A percentile compares a stretch with the other conserved stretches of the same genome.
phyloP scores from a whole-genome alignment of 2,113 vertebrate species.

The Lathamus discolor region DNA sequence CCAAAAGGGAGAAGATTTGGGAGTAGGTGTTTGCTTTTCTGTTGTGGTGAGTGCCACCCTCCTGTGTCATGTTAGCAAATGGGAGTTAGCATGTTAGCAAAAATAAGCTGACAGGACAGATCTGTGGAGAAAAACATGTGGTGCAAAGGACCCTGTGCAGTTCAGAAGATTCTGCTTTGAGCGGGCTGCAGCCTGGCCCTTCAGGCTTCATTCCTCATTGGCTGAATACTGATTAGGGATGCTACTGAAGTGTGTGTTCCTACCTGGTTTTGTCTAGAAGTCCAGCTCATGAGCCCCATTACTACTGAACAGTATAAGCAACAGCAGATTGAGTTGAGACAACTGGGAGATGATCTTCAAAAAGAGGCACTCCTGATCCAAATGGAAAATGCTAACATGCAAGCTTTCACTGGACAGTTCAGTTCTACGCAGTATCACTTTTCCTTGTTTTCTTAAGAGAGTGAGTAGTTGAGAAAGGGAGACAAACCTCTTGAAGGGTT shows the following conservation, averaged over 20 bases:
- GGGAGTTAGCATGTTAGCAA: neutral
- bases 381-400: neutral
- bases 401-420: neutral
- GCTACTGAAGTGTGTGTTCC: neutral
- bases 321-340: neutral
- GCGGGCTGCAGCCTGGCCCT: neutral
- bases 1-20: neutral
- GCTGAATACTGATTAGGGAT: neutral
- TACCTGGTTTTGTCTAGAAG: neutral
- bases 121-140: rapidly evolving
- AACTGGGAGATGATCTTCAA: neutral
- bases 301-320: neutral
- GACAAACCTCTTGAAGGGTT: rapidly evolving
- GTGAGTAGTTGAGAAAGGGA: neutral
- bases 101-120: neutral
- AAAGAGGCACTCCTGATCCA: neutral
- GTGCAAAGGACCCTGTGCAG: rapidly evolving
- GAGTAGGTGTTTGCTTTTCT: neutral
- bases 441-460: neutral
- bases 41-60: neutral
- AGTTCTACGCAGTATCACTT: neutral
- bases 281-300: rapidly evolving
- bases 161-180: neutral
- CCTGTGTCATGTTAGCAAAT: neutral
- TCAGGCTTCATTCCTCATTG: rapidly evolving